Percentiles rank a stretch among this genome's conserved stretches.
phyloP scores from a whole-genome alignment of 2,888 invertebrate genomes.

The Leptarthrus brevirostris region DNA sequence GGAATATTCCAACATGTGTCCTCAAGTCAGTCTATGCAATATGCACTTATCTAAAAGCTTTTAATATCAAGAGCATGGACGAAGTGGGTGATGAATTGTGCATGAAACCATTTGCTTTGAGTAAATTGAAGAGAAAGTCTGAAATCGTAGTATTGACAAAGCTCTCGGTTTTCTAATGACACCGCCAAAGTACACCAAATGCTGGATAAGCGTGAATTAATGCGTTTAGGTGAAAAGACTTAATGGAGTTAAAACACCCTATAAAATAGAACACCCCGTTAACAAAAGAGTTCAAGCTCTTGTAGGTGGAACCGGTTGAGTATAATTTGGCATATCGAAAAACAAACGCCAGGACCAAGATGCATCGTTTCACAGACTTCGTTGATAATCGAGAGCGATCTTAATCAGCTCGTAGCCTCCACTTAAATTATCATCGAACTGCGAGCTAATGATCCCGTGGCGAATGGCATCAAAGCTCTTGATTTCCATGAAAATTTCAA shows the following conservation, averaged over 20 bases:
- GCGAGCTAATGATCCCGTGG: constrained; percentile 36
- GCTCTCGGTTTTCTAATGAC: constrained; percentile 9
- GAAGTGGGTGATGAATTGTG: background rate
- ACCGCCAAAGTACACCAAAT: constrained; percentile 31
- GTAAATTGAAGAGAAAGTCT: background rate
- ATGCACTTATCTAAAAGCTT: background rate
- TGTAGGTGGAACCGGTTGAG: background rate
- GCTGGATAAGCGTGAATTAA: constrained; percentile 20
- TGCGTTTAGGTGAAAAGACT: constrained; percentile 26
- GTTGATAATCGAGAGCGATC: constrained; percentile 5
- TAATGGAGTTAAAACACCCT: constrained; percentile 8
- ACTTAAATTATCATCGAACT: constrained; percentile 47
- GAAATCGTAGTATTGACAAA: constrained; percentile 27
- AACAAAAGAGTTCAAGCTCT: constrained; percentile 24
- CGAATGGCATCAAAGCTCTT: constrained; percentile 24
- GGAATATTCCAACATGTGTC: background rate
- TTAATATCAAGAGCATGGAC: background rate
- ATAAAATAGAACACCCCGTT: constrained; percentile 24
- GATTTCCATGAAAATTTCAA: constrained; percentile 40
- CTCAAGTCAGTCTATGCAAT: background rate
- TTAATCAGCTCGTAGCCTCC: constrained; percentile 42
- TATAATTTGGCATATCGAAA: background rate
- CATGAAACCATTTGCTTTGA: background rate
- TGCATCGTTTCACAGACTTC: background rate
- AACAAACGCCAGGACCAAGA: background rate